Evolutionary conservation across 2,888 invertebrate genomes (phyloP), one percentile per base, ranked within the genome.

Genomic region (Ametastegia equiseti): DNA sequence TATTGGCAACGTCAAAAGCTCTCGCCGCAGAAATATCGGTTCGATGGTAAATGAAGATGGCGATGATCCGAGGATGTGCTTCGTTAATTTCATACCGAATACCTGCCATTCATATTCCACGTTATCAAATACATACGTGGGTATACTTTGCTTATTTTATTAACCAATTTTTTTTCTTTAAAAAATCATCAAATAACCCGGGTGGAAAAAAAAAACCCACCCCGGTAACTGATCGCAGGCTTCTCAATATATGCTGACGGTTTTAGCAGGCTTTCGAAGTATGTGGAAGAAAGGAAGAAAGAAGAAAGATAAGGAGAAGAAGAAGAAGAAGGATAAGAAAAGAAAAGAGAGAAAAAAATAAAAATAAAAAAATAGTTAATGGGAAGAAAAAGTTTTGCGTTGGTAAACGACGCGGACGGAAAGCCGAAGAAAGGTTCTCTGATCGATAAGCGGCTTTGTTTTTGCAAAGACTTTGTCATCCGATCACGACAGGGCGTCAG

Each of bases 391-490:
- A 80, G 80, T 71, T 71, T 45, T 45, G 23, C 80, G 54, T 71
- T 30, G 39, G 80, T 71, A 39, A 75, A 80, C 54, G 75, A 71
- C 71, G 45, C 67, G 23, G 69, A 19, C 36, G 13, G 2, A 69
- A 80, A 30, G 27, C 33, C 47, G 39, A 69, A 54, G 67, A 80
- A 63, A 45, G 57, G 54, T 23, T 54, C 30, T 65, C 80, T 57
- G 73, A 80, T 80, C 80, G 80, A 80, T 80, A 60, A 45, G 45
- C 79, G 54, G 57, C 67, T 60, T 71, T 33, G 80, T 80, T 80
- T 80, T 80, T 80, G 73, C 73, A 73, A 75, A 75, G 42, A 67
- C 57, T 71, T 60, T 80, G 73, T 80, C 80, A 80, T 80, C 45
- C 73, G 80, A 80, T 80, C 73, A 47, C 73, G 71, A 80, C 80